Evolutionary conservation across 2,113 vertebrate species (phyloP), one percentile per base, ranked within the genome.

Genomic region (Eurystomus gularis): DNA sequence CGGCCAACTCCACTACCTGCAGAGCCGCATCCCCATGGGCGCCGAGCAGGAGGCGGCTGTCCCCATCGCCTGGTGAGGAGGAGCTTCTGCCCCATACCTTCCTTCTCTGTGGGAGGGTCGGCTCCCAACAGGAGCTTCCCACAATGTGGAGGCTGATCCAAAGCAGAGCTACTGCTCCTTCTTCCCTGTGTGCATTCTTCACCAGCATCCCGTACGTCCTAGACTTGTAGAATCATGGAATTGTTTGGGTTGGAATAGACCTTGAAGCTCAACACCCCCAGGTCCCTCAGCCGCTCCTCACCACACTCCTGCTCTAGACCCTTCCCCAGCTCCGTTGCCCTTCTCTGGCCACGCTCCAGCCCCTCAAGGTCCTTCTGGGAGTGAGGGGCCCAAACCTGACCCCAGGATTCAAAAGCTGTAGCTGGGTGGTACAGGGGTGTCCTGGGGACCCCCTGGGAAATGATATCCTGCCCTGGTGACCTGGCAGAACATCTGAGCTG

Each of bases 1-100:
- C 0, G 99, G 99, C 6, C 99, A 99, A 85, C 98, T 99, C 73
- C 99, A 99, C 94, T 99, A 99, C 97, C 98, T 99, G 94, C 99
- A 99, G 98, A 99, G 99, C 95, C 98, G 99, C 7, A 98, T 99
- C 4, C 99, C 99, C 52, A 99, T 99, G 98, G 99, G 98, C 1
- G 88, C 97, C 0, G 98, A 98, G 42, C 99, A 99, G 95, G 99
- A 99, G 86, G 99, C 99, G 0, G 98, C 99, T 0, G 98, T 99
- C 3, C 98, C 99, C 46, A 97, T 99, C 82, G 98, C 99, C 11
- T 99, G 99, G 99, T 99, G 97, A 97, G 97, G 14, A 44, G 5
- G 5, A 26, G 7, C 64, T 21, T 6, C 62, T 23, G 29, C 17
- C 42, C 40, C 31, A 12, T 15, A 42, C 42, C 42, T 15, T 42